Base-by-base conservation (phyloP, 2,113 vertebrate genomes). In the Charadrius vociferus region DNA sequence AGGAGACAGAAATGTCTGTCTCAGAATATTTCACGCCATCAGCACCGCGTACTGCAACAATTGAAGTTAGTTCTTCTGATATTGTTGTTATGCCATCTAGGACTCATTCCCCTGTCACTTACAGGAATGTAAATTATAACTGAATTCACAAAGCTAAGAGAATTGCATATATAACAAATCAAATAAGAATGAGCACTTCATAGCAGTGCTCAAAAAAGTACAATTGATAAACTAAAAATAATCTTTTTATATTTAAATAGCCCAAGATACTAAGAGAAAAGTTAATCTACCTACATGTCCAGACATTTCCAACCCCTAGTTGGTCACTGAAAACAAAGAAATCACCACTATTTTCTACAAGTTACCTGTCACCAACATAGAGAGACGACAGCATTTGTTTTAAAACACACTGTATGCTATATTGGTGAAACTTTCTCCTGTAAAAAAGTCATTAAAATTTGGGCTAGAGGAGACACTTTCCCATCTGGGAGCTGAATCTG, bases 401-500 rank as follows among this genome's bases (percentile, higher is more conserved):
- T 81, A 96, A 88, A 92, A 82, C 77, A 62, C 53, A 23, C 56
- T 75, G 41, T 56, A 49, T 34, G 43, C 67, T 72, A 21, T 63
- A 93, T 7, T 71, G 63, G 37, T 92, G 47, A 94, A 97, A 93
- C 79, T 32, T 93, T 81, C 74, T 85, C 59, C 56, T 47, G 39
- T 32, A 84, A 90, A 94, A 62, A 92, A 78, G 55, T 52, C 86
- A 94, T 92, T 96, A 92, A 90, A 90, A 89, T 95, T 92, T 92
- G 83, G 82, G 68, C 68, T 95, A 88, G 34, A 95, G 72, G 70
- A 94, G 90, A 95, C 0, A 0, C 80, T 95, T 97, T 89, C 77
- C 93, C 94, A 92, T 93, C 56, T 95, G 82, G 92, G 90, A 95
- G 55, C 82, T 84, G 85, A 95, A 94, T 96, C 80, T 95, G 93